Evolutionary conservation across 2,797 vertebrate species (phyloP).

Genomic region (Acanthopagrus latus): DNA sequence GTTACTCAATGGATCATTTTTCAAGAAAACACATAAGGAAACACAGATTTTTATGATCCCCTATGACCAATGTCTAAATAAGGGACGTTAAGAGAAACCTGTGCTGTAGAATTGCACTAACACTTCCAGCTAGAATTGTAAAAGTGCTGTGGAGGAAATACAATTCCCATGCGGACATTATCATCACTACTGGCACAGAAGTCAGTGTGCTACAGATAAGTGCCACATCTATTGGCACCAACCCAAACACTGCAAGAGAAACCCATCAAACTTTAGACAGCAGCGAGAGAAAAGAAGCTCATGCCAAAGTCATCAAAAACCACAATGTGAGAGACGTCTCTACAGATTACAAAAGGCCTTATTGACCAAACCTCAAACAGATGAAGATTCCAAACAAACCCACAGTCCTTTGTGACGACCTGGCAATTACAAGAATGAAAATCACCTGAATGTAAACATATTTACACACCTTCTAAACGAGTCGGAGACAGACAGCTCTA

Average conservation of each 20-base stretch:
- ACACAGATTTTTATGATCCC: too few relatives aligned
- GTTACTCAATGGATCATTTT: too few relatives aligned
- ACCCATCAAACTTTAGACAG: neutral
- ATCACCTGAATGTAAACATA: neutral
- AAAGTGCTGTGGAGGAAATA: too few relatives aligned
- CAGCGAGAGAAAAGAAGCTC: neutral
- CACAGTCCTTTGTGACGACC: neutral
- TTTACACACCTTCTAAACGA: constrained; percentile 8
- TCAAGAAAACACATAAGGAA: too few relatives aligned
- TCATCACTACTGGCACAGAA: neutral
- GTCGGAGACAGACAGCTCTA: neutral
- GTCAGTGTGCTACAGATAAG: neutral
- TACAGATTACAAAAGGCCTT: neutral
- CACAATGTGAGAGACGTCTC: constrained; percentile 5
- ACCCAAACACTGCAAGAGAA: neutral
- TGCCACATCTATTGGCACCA: neutral
- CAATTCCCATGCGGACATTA: too few relatives aligned
- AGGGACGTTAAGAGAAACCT: too few relatives aligned
- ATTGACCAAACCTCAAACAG: neutral
- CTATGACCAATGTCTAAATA: too few relatives aligned
- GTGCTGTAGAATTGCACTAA: too few relatives aligned
- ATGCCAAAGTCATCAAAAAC: neutral
- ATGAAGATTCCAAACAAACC: neutral
- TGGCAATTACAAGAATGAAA: neutral
- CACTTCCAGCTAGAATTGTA: too few relatives aligned